Evolutionary conservation across 2,888 invertebrate genomes (phyloP), one percentile per base, ranked within the genome.

Genomic region (Drosophila sordidapex): DNA sequence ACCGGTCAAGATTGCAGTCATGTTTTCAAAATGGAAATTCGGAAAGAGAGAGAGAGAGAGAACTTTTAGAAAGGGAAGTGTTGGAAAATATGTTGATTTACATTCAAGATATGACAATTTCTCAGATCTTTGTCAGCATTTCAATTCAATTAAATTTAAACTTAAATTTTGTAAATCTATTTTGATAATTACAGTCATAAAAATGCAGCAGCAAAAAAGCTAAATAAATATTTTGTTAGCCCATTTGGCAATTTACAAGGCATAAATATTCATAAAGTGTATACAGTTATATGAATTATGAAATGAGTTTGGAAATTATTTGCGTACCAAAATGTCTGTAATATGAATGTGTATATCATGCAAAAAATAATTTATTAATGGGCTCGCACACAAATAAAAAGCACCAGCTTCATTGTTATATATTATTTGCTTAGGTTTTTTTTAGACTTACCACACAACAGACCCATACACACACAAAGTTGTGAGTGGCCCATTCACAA

Each of bases 231-330:
- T 43, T 25, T 64, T 59, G 61, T 81, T 80, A 64, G 71, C 71
- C 53, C 66, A 51, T 63, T 79, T 63, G 49, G 71, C 71, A 76
- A 70, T 80, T 48, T 33, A 31, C 25, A 69, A 43, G 48, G 43
- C 66, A 76, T 59, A 65, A 70, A 75, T 61, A 80, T 76, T 64
- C 60, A 76, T 57, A 36, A 40, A 35, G 11, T 54, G 27, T 43
- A 51, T 29, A 13, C 46, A 57, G 38, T 18, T 60, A 48, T 61
- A 63, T 53, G 62, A 81, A 78, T 76, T 58, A 36, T 67, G 60
- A 65, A 81, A 71, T 67, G 46, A 38, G 49, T 81, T 80, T 76
- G 21, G 48, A 27, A 64, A 70, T 54, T 35, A 53, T 62, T 52
- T 57, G 59, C 21, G 18, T 40, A 38, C 36, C 31, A 38, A 58